phyloP scores from a whole-genome alignment of 2,797 vertebrate genomes.

The Melanotaenia parkinsoni region DNA sequence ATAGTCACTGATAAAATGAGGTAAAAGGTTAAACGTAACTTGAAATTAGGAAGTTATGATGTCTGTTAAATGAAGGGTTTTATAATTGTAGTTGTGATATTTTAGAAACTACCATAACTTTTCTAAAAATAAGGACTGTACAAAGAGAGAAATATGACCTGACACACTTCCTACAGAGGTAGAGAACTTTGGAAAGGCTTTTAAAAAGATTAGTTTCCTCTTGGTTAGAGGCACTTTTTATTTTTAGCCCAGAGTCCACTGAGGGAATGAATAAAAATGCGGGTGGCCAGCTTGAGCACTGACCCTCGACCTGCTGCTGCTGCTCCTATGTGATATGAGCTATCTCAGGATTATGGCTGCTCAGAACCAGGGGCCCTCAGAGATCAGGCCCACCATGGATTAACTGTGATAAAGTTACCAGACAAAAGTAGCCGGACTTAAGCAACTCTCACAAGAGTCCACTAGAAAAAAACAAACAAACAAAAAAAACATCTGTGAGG shows the following conservation, averaged over 20 bases:
- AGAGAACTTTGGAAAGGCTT: slow-evolving; percentile 13
- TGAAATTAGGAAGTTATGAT: too few relatives aligned
- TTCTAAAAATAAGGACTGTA: background rate
- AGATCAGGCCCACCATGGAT: slow-evolving; percentile 46
- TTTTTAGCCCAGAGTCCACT: slow-evolving; percentile 25
- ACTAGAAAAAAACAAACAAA: slow-evolving; percentile 2
- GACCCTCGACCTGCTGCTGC: slow-evolving; percentile 52
- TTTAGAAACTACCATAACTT: background rate
- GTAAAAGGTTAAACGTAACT: too few relatives aligned
- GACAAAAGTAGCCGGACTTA: slow-evolving; percentile 23
- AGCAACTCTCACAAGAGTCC: slow-evolving; percentile 14
- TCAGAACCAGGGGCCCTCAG: slow-evolving; percentile 33
- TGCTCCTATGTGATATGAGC: slow-evolving; percentile 67
- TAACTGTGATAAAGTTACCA: slow-evolving; percentile 52
- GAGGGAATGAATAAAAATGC: slow-evolving; percentile 33
- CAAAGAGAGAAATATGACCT: too few relatives aligned
- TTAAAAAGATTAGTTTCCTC: slow-evolving; percentile 15
- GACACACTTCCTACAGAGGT: background rate
- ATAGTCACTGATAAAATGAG: too few relatives aligned
- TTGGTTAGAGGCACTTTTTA: slow-evolving; percentile 22
- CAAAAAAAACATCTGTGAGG: slow-evolving; percentile 18
- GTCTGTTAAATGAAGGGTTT: too few relatives aligned
- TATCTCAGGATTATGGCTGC: slow-evolving; percentile 41
- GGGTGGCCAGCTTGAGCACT: slow-evolving; percentile 8
- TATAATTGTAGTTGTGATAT: background rate